A percentile compares a stretch with the other conserved stretches of the same genome.
These are phyloP conservation scores for Nesoenas mayeri DNA, from an alignment of 2,113 vertebrate genomes.

Conservation along the genomic window DNA sequence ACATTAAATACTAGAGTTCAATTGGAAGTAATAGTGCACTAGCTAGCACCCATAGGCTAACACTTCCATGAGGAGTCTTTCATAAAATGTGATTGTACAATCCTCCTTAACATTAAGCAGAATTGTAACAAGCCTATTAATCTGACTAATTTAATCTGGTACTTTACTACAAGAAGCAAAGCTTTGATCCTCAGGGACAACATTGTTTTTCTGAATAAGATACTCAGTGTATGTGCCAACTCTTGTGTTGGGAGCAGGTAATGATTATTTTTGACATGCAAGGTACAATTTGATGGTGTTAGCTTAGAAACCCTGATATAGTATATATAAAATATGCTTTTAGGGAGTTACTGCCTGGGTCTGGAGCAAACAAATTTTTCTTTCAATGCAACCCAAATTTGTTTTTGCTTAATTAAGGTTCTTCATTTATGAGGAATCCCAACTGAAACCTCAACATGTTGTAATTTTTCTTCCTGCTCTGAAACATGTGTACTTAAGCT, in stretches of 20 bases:
- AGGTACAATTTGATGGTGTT: background rate
- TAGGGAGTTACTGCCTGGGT: background rate
- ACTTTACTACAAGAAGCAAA: background rate
- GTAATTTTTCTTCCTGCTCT: background rate
- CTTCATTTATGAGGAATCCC: background rate
- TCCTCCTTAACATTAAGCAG: background rate
- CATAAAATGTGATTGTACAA: background rate
- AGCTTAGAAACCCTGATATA: background rate
- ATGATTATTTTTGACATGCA: background rate
- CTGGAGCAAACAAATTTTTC: background rate
- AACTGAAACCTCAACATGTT: background rate
- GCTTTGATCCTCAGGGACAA: background rate
- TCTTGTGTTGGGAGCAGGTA: background rate
- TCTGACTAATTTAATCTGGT: background rate
- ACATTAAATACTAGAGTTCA: constrained; percentile 38
- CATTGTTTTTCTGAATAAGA: background rate
- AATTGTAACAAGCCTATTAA: background rate
- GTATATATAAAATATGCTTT: background rate
- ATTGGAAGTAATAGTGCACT: background rate
- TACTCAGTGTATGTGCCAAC: background rate
- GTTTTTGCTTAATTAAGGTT: constrained; percentile 24
- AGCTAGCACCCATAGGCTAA: background rate
- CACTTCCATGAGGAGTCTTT: background rate
- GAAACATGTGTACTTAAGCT: background rate
- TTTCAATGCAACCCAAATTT: background rate